These are phyloP conservation scores for Nothura maculosa DNA, from an alignment of 2,797 vertebrate genomes.

Conservation along the genomic window DNA sequence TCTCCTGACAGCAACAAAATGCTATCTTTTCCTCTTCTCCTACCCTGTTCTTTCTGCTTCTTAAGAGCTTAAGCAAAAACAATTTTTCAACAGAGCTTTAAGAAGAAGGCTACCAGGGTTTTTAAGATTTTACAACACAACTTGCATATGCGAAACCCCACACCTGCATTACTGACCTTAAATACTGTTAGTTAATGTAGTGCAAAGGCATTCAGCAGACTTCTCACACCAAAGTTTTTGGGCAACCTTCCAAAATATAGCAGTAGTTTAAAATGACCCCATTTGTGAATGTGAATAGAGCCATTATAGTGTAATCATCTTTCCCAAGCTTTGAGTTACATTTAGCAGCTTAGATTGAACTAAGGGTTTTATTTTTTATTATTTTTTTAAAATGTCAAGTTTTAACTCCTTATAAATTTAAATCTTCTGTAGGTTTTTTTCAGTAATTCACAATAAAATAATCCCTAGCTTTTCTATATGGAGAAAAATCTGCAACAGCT, in stretches of 20 bases:
- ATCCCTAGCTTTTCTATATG: background rate
- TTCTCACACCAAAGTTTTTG: constrained; percentile 63
- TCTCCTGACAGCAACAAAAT: background rate
- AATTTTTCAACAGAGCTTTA: background rate
- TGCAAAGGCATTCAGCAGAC: constrained; percentile 33
- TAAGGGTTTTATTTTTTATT: background rate
- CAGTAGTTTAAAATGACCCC: constrained; percentile 48
- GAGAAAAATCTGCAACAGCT: background rate
- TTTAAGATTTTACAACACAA: background rate
- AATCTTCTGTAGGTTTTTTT: constrained; percentile 12
- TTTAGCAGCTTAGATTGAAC: background rate
- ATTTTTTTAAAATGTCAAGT: background rate
- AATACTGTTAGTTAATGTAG: constrained; percentile 53
- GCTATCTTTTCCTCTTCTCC: background rate
- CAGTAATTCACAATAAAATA: background rate
- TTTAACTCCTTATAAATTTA: constrained; percentile 47
- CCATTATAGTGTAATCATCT: constrained; percentile 37
- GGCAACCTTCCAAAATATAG: constrained; percentile 60
- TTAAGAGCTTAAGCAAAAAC: background rate
- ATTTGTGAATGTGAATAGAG: constrained; percentile 48
- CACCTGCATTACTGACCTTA: constrained; percentile 54
- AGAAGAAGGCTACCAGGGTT: background rate
- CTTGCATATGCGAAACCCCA: background rate
- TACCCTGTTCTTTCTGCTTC: background rate
- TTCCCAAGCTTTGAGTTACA: constrained; percentile 55